Evolutionary conservation across 64 coral and sea anemone species (phyloP).

Genomic region (Montipora capricornis): DNA sequence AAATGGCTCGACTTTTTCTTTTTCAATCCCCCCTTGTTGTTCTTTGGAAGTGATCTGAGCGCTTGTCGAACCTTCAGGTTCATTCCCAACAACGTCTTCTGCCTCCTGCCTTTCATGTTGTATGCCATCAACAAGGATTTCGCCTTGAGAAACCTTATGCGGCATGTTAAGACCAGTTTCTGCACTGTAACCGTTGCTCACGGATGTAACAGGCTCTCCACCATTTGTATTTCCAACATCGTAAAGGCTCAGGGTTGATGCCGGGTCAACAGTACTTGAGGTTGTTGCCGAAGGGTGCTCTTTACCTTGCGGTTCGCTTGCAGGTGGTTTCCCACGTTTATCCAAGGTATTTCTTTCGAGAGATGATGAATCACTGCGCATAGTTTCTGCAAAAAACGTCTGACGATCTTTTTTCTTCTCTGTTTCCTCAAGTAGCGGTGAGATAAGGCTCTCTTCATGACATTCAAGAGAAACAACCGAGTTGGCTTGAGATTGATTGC

Average conservation of each 20-base stretch:
- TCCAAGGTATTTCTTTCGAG: not conserved
- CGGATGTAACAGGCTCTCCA: not conserved
- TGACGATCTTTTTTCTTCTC: constrained; percentile 28
- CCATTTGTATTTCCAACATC: not conserved
- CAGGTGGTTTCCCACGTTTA: not conserved
- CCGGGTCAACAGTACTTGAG: not conserved
- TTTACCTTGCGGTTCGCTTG: not conserved
- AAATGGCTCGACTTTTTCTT: not conserved
- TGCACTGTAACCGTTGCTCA: not conserved
- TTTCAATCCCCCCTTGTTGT: not conserved
- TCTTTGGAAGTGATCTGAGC: not conserved
- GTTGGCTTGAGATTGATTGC: constrained; percentile 75
- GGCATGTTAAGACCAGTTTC: not conserved
- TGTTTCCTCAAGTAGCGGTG: constrained; percentile 58
- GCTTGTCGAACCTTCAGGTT: not conserved
- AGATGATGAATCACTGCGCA: not conserved
- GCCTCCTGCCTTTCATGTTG: not conserved
- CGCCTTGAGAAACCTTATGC: not conserved
- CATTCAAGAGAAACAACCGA: constrained; percentile 88
- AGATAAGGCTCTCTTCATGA: constrained; percentile 92
- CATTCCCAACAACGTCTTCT: not conserved
- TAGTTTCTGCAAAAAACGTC: constrained; percentile 50
- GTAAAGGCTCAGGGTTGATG: not conserved
- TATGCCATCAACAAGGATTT: not conserved
- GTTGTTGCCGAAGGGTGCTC: not conserved